A percentile compares a stretch with the other conserved stretches of the same genome.
Conservation (phyloP, 2,888 invertebrate genomes). For the Ctena decussata region DNA sequence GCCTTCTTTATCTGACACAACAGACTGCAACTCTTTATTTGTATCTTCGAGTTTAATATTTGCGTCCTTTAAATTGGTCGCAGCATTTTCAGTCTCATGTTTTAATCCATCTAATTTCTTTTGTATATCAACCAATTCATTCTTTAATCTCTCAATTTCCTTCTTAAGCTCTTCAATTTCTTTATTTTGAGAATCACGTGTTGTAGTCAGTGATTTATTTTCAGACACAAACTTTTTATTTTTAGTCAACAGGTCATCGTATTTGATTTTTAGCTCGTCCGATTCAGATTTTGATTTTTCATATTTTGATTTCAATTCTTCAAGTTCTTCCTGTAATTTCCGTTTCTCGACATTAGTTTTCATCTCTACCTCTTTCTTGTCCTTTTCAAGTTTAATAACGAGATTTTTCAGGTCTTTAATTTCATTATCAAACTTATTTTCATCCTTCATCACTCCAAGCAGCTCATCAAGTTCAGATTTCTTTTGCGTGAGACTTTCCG, state of each 20-base stretch:
- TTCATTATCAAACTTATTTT: slow-evolving; percentile 70
- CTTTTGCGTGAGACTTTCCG: slow-evolving; percentile 65
- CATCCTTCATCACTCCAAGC: slow-evolving; percentile 69
- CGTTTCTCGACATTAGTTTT: slow-evolving; percentile 56
- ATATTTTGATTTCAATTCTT: slow-evolving; percentile 42
- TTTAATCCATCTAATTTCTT: slow-evolving; percentile 59
- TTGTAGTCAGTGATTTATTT: slow-evolving; percentile 17
- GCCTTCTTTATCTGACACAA: slow-evolving; percentile 64
- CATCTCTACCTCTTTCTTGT: slow-evolving; percentile 59
- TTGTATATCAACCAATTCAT: slow-evolving; percentile 62
- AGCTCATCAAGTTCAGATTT: slow-evolving; percentile 67
- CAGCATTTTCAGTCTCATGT: slow-evolving; percentile 63
- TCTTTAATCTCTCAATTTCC: slow-evolving; percentile 55
- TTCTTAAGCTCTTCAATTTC: slow-evolving; percentile 52
- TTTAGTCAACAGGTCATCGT: slow-evolving; percentile 56
- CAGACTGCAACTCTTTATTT: slow-evolving; percentile 60
- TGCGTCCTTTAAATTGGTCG: slow-evolving; percentile 60
- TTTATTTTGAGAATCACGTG: slow-evolving; percentile 33
- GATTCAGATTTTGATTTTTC: slow-evolving; percentile 28
- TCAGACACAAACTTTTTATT: slow-evolving; percentile 44
- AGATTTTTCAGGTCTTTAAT: slow-evolving; percentile 62
- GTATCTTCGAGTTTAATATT: slow-evolving; percentile 57
- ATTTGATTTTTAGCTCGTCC: slow-evolving; percentile 57
- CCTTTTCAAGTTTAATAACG: slow-evolving; percentile 53
- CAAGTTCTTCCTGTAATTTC: slow-evolving; percentile 40